Evolutionary conservation across 2,888 invertebrate species (phyloP).

Genomic region (Rotaria socialis): DNA sequence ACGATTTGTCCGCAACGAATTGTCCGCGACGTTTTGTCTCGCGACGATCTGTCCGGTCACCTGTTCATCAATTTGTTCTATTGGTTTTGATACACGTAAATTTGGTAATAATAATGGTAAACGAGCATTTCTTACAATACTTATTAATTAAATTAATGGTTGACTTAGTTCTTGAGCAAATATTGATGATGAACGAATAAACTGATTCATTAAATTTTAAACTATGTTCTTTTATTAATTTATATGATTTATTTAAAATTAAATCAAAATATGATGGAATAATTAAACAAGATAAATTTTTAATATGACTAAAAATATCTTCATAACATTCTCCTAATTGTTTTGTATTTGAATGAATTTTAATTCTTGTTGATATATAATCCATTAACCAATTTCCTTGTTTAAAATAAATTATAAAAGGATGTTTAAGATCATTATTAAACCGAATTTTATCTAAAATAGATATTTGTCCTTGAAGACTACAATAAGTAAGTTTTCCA

Average conservation of each 20-base stretch:
- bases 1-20: no score
- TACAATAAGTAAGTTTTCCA: slow-evolving; percentile 80
- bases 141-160: slow-evolving; percentile 79
- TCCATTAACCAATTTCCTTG: slow-evolving; percentile 90
- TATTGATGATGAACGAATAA: slow-evolving; percentile 65
- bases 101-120: slow-evolving; percentile 64
- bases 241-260: slow-evolving; percentile 70
- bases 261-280: slow-evolving; percentile 87
- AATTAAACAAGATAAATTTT: slow-evolving; percentile 78
- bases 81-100: neutral
- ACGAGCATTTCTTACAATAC: slow-evolving; percentile 71
- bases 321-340: slow-evolving; percentile 69
- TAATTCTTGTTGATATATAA: slow-evolving; percentile 70
- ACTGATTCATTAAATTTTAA: slow-evolving; percentile 35
- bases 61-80: neutral
- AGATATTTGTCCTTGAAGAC: slow-evolving; percentile 79
- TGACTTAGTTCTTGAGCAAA: slow-evolving; percentile 76
- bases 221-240: slow-evolving; percentile 49
- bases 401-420: slow-evolving; percentile 84
- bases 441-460: slow-evolving; percentile 71
- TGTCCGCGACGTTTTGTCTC: no score
- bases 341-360: neutral
- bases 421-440: slow-evolving; percentile 81
- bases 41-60: no score
- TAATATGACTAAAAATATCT: slow-evolving; percentile 68